These are phyloP conservation scores for Xylophagus ater DNA, from an alignment of 2,888 invertebrate genomes.

Conservation along the genomic window DNA sequence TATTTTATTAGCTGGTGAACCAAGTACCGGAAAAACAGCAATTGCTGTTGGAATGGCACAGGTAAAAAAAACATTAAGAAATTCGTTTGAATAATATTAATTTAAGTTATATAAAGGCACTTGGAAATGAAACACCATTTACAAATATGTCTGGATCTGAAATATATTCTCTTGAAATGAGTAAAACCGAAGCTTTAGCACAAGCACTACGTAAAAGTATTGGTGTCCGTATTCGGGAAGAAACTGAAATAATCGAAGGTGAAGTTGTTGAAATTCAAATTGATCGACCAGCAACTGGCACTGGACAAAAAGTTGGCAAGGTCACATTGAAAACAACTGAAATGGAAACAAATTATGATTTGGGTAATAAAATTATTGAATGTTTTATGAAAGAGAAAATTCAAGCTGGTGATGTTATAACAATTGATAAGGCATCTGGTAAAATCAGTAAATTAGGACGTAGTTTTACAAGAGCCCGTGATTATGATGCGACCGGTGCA, in stretches of 20 bases:
- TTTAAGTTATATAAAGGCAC: constrained; percentile 41
- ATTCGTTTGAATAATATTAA: too few relatives aligned
- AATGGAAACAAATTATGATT: constrained; percentile 99
- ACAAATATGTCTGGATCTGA: constrained; percentile 98
- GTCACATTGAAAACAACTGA: constrained; percentile 96
- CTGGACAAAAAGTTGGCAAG: constrained; percentile 70
- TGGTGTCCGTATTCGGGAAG: constrained; percentile 93
- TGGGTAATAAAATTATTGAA: constrained; percentile 97
- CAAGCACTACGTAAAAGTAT: constrained; percentile 96
- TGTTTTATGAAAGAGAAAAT: constrained; percentile 92
- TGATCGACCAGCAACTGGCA: constrained; percentile 85
- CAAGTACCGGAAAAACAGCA: constrained; percentile 97
- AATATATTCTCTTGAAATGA: constrained; percentile 97
- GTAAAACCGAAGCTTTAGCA: constrained; percentile 95
- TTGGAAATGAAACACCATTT: constrained; percentile 93
- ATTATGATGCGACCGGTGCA: constrained; percentile 92
- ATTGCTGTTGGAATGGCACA: constrained; percentile 96
- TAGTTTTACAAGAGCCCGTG: constrained; percentile 90
- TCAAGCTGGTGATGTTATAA: constrained; percentile 91
- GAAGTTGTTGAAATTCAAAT: constrained; percentile 97
- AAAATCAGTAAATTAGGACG: constrained; percentile 83
- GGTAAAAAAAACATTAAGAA: too few relatives aligned
- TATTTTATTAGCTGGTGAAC: constrained; percentile 89
- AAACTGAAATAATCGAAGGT: constrained; percentile 97
- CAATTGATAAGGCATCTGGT: constrained; percentile 97